phyloP scores from a whole-genome alignment of 2,888 invertebrate species.

The Chironomus tentans region DNA sequence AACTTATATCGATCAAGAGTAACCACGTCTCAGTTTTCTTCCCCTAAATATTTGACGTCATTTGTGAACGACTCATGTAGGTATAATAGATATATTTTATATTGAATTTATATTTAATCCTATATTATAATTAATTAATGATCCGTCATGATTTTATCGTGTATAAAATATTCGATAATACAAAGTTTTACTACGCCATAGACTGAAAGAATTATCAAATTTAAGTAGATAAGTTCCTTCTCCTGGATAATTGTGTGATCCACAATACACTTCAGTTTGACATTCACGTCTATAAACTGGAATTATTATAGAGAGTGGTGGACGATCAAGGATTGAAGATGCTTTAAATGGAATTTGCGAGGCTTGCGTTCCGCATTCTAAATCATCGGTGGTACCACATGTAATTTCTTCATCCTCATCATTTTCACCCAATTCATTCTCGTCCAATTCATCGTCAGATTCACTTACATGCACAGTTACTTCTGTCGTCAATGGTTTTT shows the following conservation, averaged over 20 bases:
- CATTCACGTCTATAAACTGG: conserved; percentile 95
- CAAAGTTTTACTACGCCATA: conserved; percentile 98
- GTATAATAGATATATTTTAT: not conserved
- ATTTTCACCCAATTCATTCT: conserved; percentile 52
- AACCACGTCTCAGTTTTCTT: too few relatives aligned
- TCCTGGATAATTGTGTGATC: conserved; percentile 93
- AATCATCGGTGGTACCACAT: conserved; percentile 46
- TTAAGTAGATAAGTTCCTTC: conserved; percentile 95
- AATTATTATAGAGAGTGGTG: conserved; percentile 67
- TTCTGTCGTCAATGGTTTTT: conserved; percentile 72
- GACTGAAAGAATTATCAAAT: conserved; percentile 98
- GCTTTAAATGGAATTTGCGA: conserved; percentile 31
- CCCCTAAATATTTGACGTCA: too few relatives aligned
- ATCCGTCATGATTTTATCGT: conserved; percentile 43
- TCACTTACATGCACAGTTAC: conserved; percentile 90
- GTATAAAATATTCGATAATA: conserved; percentile 99
- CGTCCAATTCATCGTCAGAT: conserved; percentile 83
- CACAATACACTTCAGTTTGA: conserved; percentile 95
- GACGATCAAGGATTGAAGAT: conserved; percentile 20
- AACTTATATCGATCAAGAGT: too few relatives aligned
- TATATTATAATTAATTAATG: not conserved
- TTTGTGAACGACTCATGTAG: not conserved
- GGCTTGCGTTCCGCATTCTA: conserved; percentile 49
- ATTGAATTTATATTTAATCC: not conserved
- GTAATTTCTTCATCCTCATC: conserved; percentile 33